A percentile compares a stretch with the other conserved stretches of the same genome.
These are phyloP conservation scores for Acanthacorydalis orientalis DNA, from an alignment of 2,888 invertebrate species.

Conservation along the genomic window DNA sequence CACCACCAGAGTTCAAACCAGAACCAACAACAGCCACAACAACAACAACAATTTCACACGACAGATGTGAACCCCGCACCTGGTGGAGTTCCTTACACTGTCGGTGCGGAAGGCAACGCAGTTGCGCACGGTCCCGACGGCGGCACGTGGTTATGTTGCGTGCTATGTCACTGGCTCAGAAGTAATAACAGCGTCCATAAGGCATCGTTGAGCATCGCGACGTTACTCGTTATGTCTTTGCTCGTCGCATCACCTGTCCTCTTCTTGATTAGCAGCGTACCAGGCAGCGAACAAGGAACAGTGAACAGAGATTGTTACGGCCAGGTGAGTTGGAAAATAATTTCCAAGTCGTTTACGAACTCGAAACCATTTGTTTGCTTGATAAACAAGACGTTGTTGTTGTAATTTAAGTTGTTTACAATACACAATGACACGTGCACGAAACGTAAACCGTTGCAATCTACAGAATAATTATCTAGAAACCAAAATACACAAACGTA, in stretches of 20 bases:
- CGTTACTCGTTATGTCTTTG: conserved; percentile 37
- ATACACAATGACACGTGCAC: no score
- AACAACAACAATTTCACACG: no score
- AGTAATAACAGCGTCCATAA: conserved; percentile 39
- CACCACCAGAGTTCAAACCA: no score
- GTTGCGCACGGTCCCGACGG: conserved; percentile 11
- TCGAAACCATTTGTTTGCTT: background rate
- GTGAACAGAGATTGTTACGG: conserved; percentile 19
- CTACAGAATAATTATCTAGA: no score
- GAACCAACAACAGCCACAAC: no score
- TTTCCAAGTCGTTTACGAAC: background rate
- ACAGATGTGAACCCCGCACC: no score
- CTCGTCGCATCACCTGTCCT: conserved; percentile 41
- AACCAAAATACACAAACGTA: no score
- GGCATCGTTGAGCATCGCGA: conserved; percentile 38
- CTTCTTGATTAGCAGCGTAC: conserved; percentile 33
- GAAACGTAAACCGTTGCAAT: no score
- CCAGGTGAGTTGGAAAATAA: conserved; percentile 17
- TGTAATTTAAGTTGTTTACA: no score
- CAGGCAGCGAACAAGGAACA: conserved; percentile 19
- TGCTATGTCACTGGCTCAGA: conserved; percentile 37
- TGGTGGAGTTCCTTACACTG: no score
- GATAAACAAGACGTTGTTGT: no score
- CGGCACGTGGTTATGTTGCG: conserved; percentile 39
- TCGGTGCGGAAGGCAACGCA: no score